Evolutionary conservation across 1,140 invertebrate species (phyloP), one percentile per base, ranked within the genome.

Genomic region (Brachionus sp.): DNA sequence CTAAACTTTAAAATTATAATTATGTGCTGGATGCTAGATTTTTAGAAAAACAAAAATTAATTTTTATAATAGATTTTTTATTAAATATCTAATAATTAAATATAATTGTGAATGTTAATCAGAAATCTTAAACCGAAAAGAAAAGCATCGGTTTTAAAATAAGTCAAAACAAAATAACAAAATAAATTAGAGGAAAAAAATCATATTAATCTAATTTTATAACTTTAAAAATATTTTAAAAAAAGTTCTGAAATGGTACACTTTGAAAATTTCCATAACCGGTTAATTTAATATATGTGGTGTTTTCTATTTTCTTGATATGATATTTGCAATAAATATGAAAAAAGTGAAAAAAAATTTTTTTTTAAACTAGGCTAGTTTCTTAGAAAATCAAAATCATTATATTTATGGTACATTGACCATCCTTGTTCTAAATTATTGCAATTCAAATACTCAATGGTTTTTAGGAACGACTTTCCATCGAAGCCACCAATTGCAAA

Each of bases 401-500:
- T 46, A 44, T 75, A 44, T 44, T 80, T 80, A 25, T 80, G 62
- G 25, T 62, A 80, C 33, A 80, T 62, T 80, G 77, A 62, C 77
- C 77, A 80, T 16, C 77, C 77, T 62, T 57, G 23, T 16, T 80
- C 57, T n/a, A 80, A 66, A 62, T 80, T 80, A 39, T 62, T 80
- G 39, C 46, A 57, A 37, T 80, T 44, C 12, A 80, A 66, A 44
- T 66, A 80, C 35, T 82, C 80, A 46, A 82, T 82, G n/a, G 80
- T 53, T 68, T 82, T 82, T 23, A 82, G 39, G 37, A 82, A 82
- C 13, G 57, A 66, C 68, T 66, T 66, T 19, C 80, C 80, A 53
- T 82, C 80, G 53, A 82, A 82, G 7, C 80, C 80, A n/a, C 80
- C 80, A 33, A 82, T 37, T 16, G 57, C 80, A 33, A 62, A 80